phyloP scores from a whole-genome alignment of 1,140 invertebrate genomes.

The Oedothorax gibbosus region DNA sequence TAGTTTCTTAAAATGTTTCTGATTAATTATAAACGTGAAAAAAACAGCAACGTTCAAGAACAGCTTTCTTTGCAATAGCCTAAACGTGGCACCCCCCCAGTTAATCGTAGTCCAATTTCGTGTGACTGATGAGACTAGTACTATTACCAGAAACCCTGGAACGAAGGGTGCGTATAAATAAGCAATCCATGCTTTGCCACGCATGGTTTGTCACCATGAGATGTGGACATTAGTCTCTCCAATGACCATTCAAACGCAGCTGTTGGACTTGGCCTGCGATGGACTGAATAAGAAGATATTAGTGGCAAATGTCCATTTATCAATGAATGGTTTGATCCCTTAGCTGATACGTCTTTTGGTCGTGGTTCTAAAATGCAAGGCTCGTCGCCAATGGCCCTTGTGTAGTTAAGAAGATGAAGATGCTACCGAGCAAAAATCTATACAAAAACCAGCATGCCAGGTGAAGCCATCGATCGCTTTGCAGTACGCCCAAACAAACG shows the following conservation, averaged over 20 bases:
- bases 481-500: no score
- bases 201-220: constrained; percentile 39
- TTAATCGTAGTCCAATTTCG: constrained; percentile 56
- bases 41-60: background rate
- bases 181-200: constrained; percentile 29
- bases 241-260: constrained; percentile 33
- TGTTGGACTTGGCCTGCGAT: no score
- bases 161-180: constrained; percentile 26
- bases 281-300: no score
- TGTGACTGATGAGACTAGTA: constrained; percentile 51
- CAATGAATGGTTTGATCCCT: no score
- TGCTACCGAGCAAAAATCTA: no score
- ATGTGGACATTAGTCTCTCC: constrained; percentile 46
- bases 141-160: constrained; percentile 14
- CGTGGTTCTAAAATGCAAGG: no score
- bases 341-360: no score
- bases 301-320: no score
- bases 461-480: no score
- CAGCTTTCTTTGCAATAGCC: background rate
- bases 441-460: no score
- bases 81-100: constrained; percentile 15
- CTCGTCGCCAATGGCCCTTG: no score
- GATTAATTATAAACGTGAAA: background rate
- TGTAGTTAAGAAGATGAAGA: no score
- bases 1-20: background rate